Base-by-base conservation (phyloP, 2,888 invertebrate species). In the Camponotus fellah region DNA sequence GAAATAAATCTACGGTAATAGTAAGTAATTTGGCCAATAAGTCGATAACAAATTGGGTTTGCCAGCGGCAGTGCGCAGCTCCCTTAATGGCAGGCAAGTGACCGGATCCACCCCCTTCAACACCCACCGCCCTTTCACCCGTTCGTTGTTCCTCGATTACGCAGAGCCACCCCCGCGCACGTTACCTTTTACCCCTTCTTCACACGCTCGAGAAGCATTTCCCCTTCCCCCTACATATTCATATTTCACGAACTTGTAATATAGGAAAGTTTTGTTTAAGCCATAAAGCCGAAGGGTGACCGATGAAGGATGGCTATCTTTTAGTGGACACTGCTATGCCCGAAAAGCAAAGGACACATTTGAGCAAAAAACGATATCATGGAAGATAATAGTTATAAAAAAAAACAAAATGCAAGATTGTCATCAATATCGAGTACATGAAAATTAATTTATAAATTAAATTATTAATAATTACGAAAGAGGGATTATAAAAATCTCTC, bases 1-100 rank as follows among this genome's bases (percentile, higher is more conserved):
- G 93, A 93, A 94, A 95, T 95, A 95, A 95, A 95, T 95, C 94
- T 94, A 94, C 92, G 93, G 94, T 94, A 95, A 95, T 95, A 93
- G 95, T 94, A 94, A 95, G 95, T 94, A 94, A 93, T 93, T 94
- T 94, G 92, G 93, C 92, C 93, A 93, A 94, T 95, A 95, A 95
- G 94, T 95, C 95, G 95, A 95, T 94, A 95, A 95, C 94, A 95
- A 95, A 95, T 95, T 93, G 95, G 92, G 92, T 94, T 94, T 93
- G 93, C 93, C 93, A 94, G 91, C 93, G 93, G 92, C 93, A 93
- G 93, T 89, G 88, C 88, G 88, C 88, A 89, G 88, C 89, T 89
- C 84, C 90, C 90, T 91, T 94, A 94, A 94, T 94, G 93, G 93
- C 92, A 93, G 93, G 90, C 94, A 93, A 94, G 94, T 94, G 94